These are phyloP conservation scores for Acrossocheilus fasciatus DNA, from an alignment of 2,797 vertebrate species.

Conservation along the genomic window DNA sequence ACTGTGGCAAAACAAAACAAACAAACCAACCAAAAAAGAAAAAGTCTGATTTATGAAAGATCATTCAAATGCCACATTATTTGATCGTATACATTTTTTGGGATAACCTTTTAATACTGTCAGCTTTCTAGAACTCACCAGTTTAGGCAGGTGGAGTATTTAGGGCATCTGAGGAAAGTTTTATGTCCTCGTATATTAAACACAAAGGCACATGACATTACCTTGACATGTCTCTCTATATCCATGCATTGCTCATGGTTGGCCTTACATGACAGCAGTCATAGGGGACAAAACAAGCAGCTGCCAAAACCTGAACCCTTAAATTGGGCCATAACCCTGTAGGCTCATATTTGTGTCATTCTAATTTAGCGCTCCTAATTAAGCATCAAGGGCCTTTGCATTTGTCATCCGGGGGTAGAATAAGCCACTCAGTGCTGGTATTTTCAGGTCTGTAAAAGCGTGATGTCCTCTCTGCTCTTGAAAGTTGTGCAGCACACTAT, in stretches of 20 bases:
- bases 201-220: constrained; percentile 31
- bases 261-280: constrained; percentile 55
- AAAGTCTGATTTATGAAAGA: neutral
- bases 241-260: constrained; percentile 51
- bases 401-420: constrained; percentile 55
- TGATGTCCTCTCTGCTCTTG: constrained; percentile 54
- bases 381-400: constrained; percentile 55
- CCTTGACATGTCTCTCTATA: constrained; percentile 37
- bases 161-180: constrained; percentile 4
- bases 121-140: neutral
- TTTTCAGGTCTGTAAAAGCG: constrained; percentile 52
- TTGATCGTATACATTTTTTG: neutral
- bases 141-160: constrained; percentile 11
- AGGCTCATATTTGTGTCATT: constrained; percentile 63
- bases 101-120: neutral
- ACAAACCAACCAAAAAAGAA: neutral
- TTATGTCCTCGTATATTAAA: constrained; percentile 14
- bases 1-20: neutral
- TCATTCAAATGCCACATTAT: neutral
- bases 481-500: constrained; percentile 46
- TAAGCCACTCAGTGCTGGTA: constrained; percentile 46
- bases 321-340: constrained; percentile 61
- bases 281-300: constrained; percentile 39
- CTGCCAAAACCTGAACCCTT: constrained; percentile 52
- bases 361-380: constrained; percentile 62